Evolutionary conservation across 1,140 invertebrate genomes (phyloP), one percentile per base, ranked within the genome.

Genomic region (Diorhabda carinulata): DNA sequence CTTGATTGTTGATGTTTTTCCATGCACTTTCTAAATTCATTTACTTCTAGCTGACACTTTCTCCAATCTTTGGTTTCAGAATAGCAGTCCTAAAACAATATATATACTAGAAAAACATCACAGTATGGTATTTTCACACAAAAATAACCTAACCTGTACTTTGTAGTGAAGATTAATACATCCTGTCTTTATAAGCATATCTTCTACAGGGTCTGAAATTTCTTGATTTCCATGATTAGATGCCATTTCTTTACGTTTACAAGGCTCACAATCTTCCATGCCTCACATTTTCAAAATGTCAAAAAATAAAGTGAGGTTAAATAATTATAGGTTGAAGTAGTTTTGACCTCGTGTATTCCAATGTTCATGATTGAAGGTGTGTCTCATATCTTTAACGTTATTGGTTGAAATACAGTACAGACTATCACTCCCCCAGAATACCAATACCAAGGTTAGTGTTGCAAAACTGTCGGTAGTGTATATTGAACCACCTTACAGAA

Each of bases 31-130:
- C 86, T 88, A 79, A 97, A 96, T 67, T 90, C 87, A 76, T 88
- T 85, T 0, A 96, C 90, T 81, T 88, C 83, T n/a, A 86, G 81
- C 80, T 96, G 92, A 81, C 95, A 97, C 81, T 92, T 89, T 76
- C 95, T 88, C 95, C 95, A 97, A 76, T 97, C 95, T 78, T 90
- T 89, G 0, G 88, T 89, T 72, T 92, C 91, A 43, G 90, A 91
- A 79, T 96, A 95, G 78, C 95, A 97, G 77, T 95, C 92, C 90
- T 86, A 87, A 79, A 63, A 58, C 77, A 77, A 52, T 25, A 25
- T 25, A 25, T 25, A 25, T 25, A 25, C 25, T 25, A 57, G 10
- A 57, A 57, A 8, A 57, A 57, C 8, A 57, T 57, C 56, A 8
- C n/a, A 58, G 47, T 45, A 57, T 68, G 8, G n/a, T 25, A 25